These are phyloP conservation scores for Graphium colonna DNA, from an alignment of 2,888 invertebrate genomes.

Conservation along the genomic window DNA sequence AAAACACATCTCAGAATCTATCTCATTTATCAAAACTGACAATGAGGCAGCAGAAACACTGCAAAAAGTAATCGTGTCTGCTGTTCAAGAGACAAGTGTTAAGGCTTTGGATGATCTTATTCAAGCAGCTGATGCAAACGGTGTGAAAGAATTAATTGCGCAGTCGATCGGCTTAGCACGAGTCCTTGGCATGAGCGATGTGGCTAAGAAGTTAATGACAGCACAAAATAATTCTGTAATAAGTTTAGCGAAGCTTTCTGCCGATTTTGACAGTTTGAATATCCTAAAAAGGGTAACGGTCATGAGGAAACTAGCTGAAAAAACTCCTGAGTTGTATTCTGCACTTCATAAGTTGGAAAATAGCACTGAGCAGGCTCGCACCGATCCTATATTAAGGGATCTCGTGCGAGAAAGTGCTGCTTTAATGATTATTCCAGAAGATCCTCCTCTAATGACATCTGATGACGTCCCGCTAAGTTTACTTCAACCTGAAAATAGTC, in stretches of 20 bases:
- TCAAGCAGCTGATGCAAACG: slow-evolving; percentile 66
- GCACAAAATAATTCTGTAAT: slow-evolving; percentile 74
- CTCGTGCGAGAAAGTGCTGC: slow-evolving; percentile 87
- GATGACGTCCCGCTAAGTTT: slow-evolving; percentile 85
- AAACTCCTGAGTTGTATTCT: slow-evolving; percentile 81
- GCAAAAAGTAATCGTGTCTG: slow-evolving; percentile 83
- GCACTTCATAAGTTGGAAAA: slow-evolving; percentile 82
- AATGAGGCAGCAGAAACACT: slow-evolving; percentile 83
- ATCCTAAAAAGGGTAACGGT: slow-evolving; percentile 85
- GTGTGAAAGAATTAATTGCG: slow-evolving; percentile 69
- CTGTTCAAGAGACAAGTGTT: slow-evolving; percentile 82
- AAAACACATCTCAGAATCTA: slow-evolving; percentile 81
- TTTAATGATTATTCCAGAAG: slow-evolving; percentile 84
- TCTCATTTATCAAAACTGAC: slow-evolving; percentile 81
- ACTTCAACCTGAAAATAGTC: slow-evolving; percentile 83
- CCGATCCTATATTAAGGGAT: slow-evolving; percentile 84
- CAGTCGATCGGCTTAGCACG: slow-evolving; percentile 86
- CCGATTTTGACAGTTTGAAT: slow-evolving; percentile 81
- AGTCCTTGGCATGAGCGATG: slow-evolving; percentile 83
- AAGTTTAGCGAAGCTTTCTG: slow-evolving; percentile 76
- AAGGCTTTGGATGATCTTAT: slow-evolving; percentile 78
- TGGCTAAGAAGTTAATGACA: slow-evolving; percentile 77
- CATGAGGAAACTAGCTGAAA: slow-evolving; percentile 85
- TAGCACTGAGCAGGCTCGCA: slow-evolving; percentile 83
- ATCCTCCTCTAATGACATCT: slow-evolving; percentile 81